These are phyloP conservation scores for Metaphire vulgaris DNA, from an alignment of 1,140 invertebrate species.

Conservation along the genomic window DNA sequence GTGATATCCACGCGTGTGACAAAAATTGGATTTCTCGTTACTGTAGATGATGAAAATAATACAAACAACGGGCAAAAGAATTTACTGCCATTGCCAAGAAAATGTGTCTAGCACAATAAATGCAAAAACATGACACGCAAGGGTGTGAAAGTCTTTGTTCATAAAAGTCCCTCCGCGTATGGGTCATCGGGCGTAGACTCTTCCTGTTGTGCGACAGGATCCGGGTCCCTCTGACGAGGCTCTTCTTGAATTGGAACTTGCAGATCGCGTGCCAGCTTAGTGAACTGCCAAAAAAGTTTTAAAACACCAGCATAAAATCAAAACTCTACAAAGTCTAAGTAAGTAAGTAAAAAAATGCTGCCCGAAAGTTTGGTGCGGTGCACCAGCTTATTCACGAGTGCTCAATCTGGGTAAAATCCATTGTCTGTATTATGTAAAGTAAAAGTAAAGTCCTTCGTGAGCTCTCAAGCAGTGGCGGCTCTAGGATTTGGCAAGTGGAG, in stretches of 20 bases:
- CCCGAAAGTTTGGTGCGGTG: background rate
- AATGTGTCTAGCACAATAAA: too few species aligned
- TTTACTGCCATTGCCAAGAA: too few species aligned
- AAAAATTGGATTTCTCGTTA: too few species aligned
- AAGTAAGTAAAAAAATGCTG: background rate
- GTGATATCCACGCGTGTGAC: too few species aligned
- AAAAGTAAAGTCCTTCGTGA: background rate
- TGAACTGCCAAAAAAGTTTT: constrained; percentile 60
- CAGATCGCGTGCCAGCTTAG: constrained; percentile 68
- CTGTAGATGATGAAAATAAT: too few species aligned
- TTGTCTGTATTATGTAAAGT: too few species aligned
- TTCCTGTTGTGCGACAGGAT: background rate
- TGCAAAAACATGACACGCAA: too few species aligned
- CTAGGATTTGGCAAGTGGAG: too few species aligned
- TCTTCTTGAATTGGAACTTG: constrained; percentile 33
- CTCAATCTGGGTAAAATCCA: too few species aligned
- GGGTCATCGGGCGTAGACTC: background rate
- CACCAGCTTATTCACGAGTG: too few species aligned
- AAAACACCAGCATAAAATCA: background rate
- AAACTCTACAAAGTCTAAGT: constrained; percentile 4
- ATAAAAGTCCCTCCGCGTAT: background rate
- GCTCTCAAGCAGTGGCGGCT: background rate
- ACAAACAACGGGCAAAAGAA: too few species aligned
- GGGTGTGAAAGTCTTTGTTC: too few species aligned
- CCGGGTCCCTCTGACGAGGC: background rate